phyloP scores from a whole-genome alignment of 2,888 invertebrate genomes.

The Scaptomyza polygonia region DNA sequence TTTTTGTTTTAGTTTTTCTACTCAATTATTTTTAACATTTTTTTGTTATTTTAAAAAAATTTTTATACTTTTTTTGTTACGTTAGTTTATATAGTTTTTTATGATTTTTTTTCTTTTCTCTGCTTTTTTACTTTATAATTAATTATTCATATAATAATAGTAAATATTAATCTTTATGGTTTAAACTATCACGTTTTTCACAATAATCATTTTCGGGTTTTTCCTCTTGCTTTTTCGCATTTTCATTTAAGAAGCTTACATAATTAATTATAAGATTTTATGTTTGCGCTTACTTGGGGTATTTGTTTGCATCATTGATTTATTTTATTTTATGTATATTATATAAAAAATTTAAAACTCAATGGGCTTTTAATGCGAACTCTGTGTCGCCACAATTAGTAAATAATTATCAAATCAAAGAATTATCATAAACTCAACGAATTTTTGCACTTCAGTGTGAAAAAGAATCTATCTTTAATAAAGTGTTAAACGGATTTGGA shows the following conservation, averaged over 20 bases:
- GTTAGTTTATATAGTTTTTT: slow-evolving; percentile 69
- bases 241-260: slow-evolving; percentile 75
- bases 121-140: slow-evolving; percentile 71
- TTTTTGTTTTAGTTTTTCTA: slow-evolving; percentile 76
- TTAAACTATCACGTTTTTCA: slow-evolving; percentile 80
- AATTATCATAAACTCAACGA: slow-evolving; percentile 54
- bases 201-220: slow-evolving; percentile 63
- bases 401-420: slow-evolving; percentile 20
- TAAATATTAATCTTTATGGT: slow-evolving; percentile 80
- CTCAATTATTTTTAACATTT: slow-evolving; percentile 77
- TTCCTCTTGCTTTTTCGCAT: slow-evolving; percentile 47
- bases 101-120: slow-evolving; percentile 41
- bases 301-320: slow-evolving; percentile 45
- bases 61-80: slow-evolving; percentile 73
- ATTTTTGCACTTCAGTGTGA: slow-evolving; percentile 50
- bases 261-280: slow-evolving; percentile 60
- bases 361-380: slow-evolving; percentile 50
- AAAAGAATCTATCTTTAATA: slow-evolving; percentile 20
- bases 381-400: slow-evolving; percentile 12
- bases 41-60: slow-evolving; percentile 71
- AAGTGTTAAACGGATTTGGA: slow-evolving; percentile 26
- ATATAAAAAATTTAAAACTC: slow-evolving; percentile 57
- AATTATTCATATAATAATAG: slow-evolving; percentile 79
- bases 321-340: slow-evolving; percentile 43
- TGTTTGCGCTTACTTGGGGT: slow-evolving; percentile 51